Evolutionary conservation across 2,888 invertebrate genomes (phyloP).

Genomic region (Ophion obscuratus): DNA sequence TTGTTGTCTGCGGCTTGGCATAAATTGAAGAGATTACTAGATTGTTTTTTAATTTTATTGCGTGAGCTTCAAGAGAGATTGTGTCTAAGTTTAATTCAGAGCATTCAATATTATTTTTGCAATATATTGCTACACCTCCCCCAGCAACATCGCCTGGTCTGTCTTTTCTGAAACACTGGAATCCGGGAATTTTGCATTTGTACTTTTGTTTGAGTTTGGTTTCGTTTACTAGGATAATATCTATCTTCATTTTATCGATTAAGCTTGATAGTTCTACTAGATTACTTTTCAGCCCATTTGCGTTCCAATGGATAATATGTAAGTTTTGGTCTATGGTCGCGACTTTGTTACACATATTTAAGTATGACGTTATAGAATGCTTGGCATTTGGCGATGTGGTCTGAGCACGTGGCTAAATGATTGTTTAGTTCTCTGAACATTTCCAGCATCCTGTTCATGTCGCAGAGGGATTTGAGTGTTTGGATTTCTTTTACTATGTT

Average conservation of each 20-base stretch:
- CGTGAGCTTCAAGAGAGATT: neutral
- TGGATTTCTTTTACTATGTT: slow-evolving; percentile 10
- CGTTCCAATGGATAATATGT: slow-evolving; percentile 27
- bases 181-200: slow-evolving; percentile 25
- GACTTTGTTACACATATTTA: slow-evolving; percentile 8
- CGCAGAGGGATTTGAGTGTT: neutral
- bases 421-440: slow-evolving; percentile 32
- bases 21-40: neutral
- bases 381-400: slow-evolving; percentile 1
- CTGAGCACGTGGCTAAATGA: neutral
- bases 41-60: slow-evolving; percentile 13
- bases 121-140: slow-evolving; percentile 31
- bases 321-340: neutral
- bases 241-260: neutral
- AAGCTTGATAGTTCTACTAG: neutral
- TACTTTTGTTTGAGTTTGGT: slow-evolving; percentile 15
- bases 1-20: slow-evolving; percentile 44
- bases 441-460: slow-evolving; percentile 11
- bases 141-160: neutral
- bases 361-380: slow-evolving; percentile 5
- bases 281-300: slow-evolving; percentile 23
- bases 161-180: slow-evolving; percentile 31
- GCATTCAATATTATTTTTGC: slow-evolving; percentile 5
- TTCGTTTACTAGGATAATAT: slow-evolving; percentile 34
- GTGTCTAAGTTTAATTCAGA: neutral